Percentiles rank a stretch among this genome's conserved stretches.
phyloP scores from a whole-genome alignment of 1,140 invertebrate genomes.

The Cecropterus lyciades region DNA sequence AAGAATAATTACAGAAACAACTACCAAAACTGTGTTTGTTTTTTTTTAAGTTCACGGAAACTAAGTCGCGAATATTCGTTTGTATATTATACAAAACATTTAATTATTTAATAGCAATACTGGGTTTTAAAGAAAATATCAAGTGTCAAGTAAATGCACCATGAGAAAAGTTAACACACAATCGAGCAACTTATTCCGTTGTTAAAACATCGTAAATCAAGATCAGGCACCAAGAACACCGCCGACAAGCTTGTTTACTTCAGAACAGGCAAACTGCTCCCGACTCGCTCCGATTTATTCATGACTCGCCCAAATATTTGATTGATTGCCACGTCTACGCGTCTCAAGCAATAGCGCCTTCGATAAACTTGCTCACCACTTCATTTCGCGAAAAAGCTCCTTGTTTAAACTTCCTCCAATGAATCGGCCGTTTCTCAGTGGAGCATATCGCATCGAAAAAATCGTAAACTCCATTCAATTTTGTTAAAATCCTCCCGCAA shows the following conservation, averaged over 20 bases:
- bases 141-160: constrained; percentile 23
- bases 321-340: constrained; percentile 32
- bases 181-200: constrained; percentile 34
- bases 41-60: no score
- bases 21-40: no score
- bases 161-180: constrained; percentile 10
- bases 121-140: constrained; percentile 4
- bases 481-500: constrained; percentile 5
- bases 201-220: constrained; percentile 38
- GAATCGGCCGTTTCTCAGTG: constrained; percentile 25
- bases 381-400: constrained; percentile 28
- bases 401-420: constrained; percentile 29
- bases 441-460: constrained; percentile 10
- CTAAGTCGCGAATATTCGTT: no score
- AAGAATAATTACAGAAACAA: no score
- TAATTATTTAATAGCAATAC: no score
- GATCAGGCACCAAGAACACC: constrained; percentile 32
- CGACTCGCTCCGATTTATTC: constrained; percentile 33
- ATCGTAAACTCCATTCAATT: constrained; percentile 26
- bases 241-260: constrained; percentile 37
- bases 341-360: constrained; percentile 34
- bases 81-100: no score
- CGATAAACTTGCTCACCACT: constrained; percentile 33
- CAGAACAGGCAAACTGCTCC: constrained; percentile 33
- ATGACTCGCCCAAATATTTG: constrained; percentile 36